A percentile compares a stretch with the other conserved stretches of the same genome.
Evolutionary conservation across 1,140 invertebrate genomes (phyloP).

Genomic region (Tetraneura akinire): DNA sequence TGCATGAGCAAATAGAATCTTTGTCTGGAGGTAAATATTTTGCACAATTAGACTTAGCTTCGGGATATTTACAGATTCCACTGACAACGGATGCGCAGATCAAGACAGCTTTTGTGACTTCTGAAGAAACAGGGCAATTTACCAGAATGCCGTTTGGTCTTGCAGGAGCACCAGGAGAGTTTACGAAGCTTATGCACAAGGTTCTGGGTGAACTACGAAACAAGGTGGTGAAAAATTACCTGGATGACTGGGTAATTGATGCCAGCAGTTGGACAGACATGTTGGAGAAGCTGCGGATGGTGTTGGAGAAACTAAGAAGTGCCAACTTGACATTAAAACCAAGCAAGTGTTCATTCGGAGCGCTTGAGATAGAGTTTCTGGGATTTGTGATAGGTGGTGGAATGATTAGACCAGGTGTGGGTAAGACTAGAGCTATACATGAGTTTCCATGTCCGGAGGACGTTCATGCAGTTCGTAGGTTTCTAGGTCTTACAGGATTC

Average conservation of each 20-base stretch:
- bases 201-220: conserved; percentile 52
- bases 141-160: conserved; percentile 52
- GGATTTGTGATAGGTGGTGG: not conserved
- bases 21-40: conserved; percentile 51
- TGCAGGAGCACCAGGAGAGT: conserved; percentile 51
- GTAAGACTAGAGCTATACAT: not conserved
- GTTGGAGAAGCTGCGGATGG: not conserved
- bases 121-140: conserved; percentile 51
- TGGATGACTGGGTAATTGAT: not conserved
- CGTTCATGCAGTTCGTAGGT: conserved; percentile 50
- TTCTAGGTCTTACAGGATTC: conserved; percentile 56
- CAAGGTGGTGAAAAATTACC: not conserved
- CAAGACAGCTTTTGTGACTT: conserved; percentile 52
- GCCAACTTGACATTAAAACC: not conserved
- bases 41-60: conserved; percentile 48
- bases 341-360: not conserved
- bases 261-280: not conserved
- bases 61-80: conserved; percentile 53
- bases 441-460: not conserved
- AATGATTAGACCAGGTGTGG: not conserved
- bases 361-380: not conserved
- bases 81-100: conserved; percentile 19
- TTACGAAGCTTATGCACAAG: conserved; percentile 56
- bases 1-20: conserved; percentile 54
- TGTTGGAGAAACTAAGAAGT: not conserved